These are phyloP conservation scores for Leucoma salicis DNA, from an alignment of 2,888 invertebrate genomes.

Conservation along the genomic window DNA sequence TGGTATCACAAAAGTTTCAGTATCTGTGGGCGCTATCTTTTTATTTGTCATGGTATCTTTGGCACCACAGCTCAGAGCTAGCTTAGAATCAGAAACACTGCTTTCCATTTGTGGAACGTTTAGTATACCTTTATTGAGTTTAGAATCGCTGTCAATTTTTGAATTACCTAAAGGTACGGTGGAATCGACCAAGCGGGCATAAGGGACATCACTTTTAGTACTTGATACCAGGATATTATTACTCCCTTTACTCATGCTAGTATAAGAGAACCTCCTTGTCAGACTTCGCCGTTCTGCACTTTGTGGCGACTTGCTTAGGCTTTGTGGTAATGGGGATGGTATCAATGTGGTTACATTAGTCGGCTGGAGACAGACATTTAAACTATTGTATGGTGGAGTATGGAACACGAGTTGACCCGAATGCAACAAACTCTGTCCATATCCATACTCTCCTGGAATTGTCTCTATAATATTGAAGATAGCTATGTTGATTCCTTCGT, in stretches of 20 bases:
- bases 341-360: conserved; percentile 69
- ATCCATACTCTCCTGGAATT: conserved; percentile 91
- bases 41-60: conserved; percentile 65
- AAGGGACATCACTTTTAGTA: conserved; percentile 87
- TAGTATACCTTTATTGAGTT: conserved; percentile 81
- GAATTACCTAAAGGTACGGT: conserved; percentile 79
- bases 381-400: conserved; percentile 92
- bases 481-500: conserved; percentile 92
- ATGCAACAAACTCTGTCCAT: conserved; percentile 96
- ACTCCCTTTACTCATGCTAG: conserved; percentile 72
- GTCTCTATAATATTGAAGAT: conserved; percentile 87
- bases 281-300: conserved; percentile 65
- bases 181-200: conserved; percentile 88
- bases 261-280: conserved; percentile 75
- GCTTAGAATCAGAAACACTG: conserved; percentile 92
- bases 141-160: conserved; percentile 88
- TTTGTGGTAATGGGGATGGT: conserved; percentile 70
- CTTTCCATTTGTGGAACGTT: conserved; percentile 87
- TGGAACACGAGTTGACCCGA: conserved; percentile 93
- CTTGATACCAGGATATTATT: conserved; percentile 67
- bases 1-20: conserved; percentile 60
- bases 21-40: conserved; percentile 49
- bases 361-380: conserved; percentile 89
- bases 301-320: conserved; percentile 65
- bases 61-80: conserved; percentile 89